Evolutionary conservation across 2,888 invertebrate species (phyloP), one percentile per base, ranked within the genome.

Genomic region (Cantharis flavilabris): DNA sequence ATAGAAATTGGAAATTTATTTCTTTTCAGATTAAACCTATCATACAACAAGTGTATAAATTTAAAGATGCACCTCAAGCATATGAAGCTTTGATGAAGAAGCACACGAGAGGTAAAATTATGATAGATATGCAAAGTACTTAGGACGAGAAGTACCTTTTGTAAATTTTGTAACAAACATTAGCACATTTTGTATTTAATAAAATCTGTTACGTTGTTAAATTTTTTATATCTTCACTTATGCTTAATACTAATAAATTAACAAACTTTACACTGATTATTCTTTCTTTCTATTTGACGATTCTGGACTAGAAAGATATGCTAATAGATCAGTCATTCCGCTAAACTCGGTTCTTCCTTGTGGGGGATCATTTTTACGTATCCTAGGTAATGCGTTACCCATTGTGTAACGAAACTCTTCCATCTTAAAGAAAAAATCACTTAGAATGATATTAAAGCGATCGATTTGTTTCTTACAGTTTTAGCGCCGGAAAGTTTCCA

Each of bases 401-500:
- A 95, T 92, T 90, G 94, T 97, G 70, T 91, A 83, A 80, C 95
- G 91, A 87, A 98, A 97, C 82, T 98, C 97, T 83, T 93, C 90
- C 72, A 96, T 89, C 96, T 96, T 86, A 72, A 90, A 89, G 75
- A 81, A 23, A 71, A 20, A 20, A 20, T 30, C 30, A 73, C 69
- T 30, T 23, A 49, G 23, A 62, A 62, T 62, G 9, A 3, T n/a
- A 73, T 26, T 70, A 71, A 72, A 18, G 62, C 65, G 11, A 26
- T 77, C 5, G 9, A 49, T 49, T 1, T n/a, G 7, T 49, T 78
- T 89, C 91, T 91, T 90, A 96, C 96, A 91, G 94, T 92, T 84
- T 92, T 92, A 23, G 96, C 97, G 74, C 97, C 97, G 63, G 97
- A 94, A 13, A 97, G 85, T 88, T 97, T 97, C 96, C 97, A 98